Base-by-base conservation (phyloP, 2,888 invertebrate genomes). In the Caenorhabditis macrosperma region DNA sequence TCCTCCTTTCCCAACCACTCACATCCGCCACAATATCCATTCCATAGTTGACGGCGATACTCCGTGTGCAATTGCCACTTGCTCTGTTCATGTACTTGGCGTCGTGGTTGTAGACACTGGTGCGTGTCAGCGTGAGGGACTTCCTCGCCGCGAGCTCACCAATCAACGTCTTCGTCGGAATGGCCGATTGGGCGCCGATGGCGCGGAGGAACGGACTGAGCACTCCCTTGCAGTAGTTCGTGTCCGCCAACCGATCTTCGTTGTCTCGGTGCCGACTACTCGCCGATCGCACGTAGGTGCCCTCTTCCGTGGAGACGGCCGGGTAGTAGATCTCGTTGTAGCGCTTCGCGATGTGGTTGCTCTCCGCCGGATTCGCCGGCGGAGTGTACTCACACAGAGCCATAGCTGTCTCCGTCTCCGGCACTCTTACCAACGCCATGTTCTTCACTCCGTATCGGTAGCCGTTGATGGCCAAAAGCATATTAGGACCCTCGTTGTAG, bases 251-350 rank as follows among this genome's bases (percentile, higher is more conserved):
- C 12, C 1, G 2, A 30, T 52, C 52, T 4, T 28, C 9, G 6
- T 52, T 41, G 2, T 24, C 5, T 30, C 41, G 17, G 17, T 30
- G 41, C 3, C 24, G 10, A 28, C 28, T 12, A 6, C 54, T 55
- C 0, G 55, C 24, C 4, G 66, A 22, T 44, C 66, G n/a, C 3
- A 55, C 33, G 38, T 52, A 64, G 22, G 38, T 52, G 6, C 26
- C 26, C 2, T 50, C 38, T 1, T 15, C 15, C 9, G 64, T 52
- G 30, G 50, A 52, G 5, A 64, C 6, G 0, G 38, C 24, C 22
- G 52, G 41, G 52, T 64, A 52, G 35, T 64, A 64, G 26, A 64
- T 64, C 17, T 64, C 64, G 26, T 33, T 38, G 26, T 64, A 64
- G 33, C 64, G 35, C 20, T 7, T 38, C 12, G 52, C n/a, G n/a